Percentiles rank a stretch among this genome's conserved stretches.
phyloP scores from a whole-genome alignment of 2,797 vertebrate genomes.

The Phrynocephalus guinanensis region DNA sequence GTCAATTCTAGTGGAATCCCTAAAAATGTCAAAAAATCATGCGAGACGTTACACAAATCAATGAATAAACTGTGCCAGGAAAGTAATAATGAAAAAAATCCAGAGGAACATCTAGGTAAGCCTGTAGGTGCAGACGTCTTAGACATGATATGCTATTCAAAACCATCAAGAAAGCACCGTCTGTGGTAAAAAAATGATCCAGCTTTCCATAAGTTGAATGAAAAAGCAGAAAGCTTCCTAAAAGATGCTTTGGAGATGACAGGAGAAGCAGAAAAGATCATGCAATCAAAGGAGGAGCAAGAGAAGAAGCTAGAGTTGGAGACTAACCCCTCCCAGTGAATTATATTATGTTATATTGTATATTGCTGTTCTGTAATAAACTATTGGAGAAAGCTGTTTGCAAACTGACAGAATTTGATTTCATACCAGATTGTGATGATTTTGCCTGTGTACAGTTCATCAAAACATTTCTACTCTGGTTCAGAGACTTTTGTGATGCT shows the following conservation, averaged over 20 bases:
- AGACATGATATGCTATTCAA: conserved; percentile 22
- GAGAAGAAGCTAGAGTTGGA: too few species aligned
- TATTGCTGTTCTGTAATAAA: too few species aligned
- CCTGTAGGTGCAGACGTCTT: conserved; percentile 6
- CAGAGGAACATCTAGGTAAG: neutral
- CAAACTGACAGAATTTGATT: too few species aligned
- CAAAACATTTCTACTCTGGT: too few species aligned
- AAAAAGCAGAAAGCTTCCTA: conserved; percentile 32
- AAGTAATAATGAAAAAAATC: fast-evolving
- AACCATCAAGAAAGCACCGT: neutral
- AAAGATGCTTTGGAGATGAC: conserved; percentile 47
- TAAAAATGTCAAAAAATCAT: neutral
- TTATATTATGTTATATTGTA: too few species aligned
- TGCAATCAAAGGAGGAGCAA: neutral
- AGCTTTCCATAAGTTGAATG: neutral
- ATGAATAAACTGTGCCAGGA: too few species aligned
- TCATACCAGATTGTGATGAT: too few species aligned
- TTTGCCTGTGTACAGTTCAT: too few species aligned
- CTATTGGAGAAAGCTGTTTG: too few species aligned
- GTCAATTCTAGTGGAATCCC: conserved; percentile 16
- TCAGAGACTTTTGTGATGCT: too few species aligned
- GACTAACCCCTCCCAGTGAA: neutral
- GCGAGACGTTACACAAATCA: neutral
- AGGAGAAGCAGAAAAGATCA: conserved; percentile 31
- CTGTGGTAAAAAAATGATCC: conserved; percentile 4